These are phyloP conservation scores for Morbakka virulenta DNA, from an alignment of 30 jellyfish, hydroid and myxozoan species.

Conservation along the genomic window DNA sequence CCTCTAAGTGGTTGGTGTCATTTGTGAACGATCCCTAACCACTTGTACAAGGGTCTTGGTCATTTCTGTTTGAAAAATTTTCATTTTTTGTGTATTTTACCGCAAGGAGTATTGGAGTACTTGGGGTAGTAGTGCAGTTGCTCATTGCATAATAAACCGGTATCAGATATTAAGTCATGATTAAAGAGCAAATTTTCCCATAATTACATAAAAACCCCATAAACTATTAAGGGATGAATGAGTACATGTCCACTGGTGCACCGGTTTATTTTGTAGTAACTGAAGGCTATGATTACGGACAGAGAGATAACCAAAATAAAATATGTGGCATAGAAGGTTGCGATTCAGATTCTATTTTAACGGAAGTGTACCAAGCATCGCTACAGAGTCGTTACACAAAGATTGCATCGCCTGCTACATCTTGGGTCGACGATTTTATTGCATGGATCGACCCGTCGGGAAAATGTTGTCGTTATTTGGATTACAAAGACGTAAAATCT, in stretches of 20 bases:
- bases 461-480: slow-evolving; percentile 77
- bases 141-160: too few relatives aligned
- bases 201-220: too few relatives aligned
- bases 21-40: too few relatives aligned
- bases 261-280: slow-evolving; percentile 96
- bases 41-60: too few relatives aligned
- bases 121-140: too few relatives aligned
- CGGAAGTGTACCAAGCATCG: slow-evolving; percentile 58
- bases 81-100: too few relatives aligned
- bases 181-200: too few relatives aligned
- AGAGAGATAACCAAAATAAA: slow-evolving; percentile 42
- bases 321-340: slow-evolving; percentile 91
- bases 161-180: too few relatives aligned
- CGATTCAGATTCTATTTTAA: slow-evolving; percentile 57
- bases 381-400: too few relatives aligned
- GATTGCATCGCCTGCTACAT: slow-evolving; percentile 91
- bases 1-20: too few relatives aligned
- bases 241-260: slow-evolving; percentile 86
- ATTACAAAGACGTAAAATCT: slow-evolving; percentile 50
- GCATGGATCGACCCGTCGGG: slow-evolving; percentile 89
- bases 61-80: too few relatives aligned
- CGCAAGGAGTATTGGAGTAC: too few relatives aligned
- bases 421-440: slow-evolving; percentile 94
- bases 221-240: slow-evolving; percentile 62
- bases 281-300: slow-evolving; percentile 84